phyloP scores from a whole-genome alignment of 2,888 invertebrate species.

The Ephialtes manifestator region DNA sequence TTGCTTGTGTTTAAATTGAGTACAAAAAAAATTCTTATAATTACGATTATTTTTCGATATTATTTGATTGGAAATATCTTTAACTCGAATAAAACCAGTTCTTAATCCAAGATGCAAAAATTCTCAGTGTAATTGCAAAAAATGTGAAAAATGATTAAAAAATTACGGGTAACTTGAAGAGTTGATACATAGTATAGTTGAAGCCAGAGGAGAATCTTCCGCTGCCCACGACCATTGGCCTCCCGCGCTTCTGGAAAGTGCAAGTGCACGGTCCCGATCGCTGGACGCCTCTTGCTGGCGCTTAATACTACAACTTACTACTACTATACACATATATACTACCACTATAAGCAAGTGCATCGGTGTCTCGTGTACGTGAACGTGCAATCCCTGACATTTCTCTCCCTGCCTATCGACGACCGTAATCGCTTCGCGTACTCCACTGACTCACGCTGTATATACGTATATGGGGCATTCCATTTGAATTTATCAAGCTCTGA shows the following conservation, averaged over 20 bases:
- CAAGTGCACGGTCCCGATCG: constrained; percentile 64
- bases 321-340: background rate
- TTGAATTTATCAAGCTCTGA: too few relatives aligned
- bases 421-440: constrained; percentile 44
- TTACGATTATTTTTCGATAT: background rate
- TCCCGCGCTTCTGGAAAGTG: constrained; percentile 64
- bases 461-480: too few relatives aligned
- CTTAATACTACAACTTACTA: constrained; percentile 1
- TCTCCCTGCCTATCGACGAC: constrained; percentile 46
- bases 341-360: background rate
- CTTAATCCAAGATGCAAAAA: background rate
- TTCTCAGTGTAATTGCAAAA: background rate
- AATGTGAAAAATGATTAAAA: background rate
- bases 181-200: background rate
- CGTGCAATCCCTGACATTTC: constrained; percentile 63
- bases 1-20: too few relatives aligned
- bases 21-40: background rate
- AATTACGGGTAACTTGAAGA: background rate
- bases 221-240: constrained; percentile 48
- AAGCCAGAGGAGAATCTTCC: constrained; percentile 14
- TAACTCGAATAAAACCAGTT: background rate
- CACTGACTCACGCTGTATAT: constrained; percentile 38
- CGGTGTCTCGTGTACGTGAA: constrained; percentile 42
- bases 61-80: background rate
- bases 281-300: constrained; percentile 27